Evolutionary conservation across 1,140 invertebrate genomes (phyloP), one percentile per base, ranked within the genome.

Genomic region (Idris sp.): DNA sequence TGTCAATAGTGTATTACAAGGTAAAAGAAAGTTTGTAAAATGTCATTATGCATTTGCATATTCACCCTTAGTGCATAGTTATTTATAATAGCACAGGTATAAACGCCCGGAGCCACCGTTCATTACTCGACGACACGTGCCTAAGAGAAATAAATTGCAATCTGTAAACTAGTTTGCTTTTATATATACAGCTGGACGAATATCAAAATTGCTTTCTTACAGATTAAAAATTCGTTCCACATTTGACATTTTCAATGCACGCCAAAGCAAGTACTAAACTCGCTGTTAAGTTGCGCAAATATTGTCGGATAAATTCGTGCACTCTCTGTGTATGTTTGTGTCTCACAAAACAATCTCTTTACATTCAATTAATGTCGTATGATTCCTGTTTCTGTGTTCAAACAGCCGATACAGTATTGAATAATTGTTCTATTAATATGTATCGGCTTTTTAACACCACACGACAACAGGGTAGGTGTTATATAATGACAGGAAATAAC

Each of bases 91-190:
- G 18, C 38, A 19, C 28, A 36, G 58, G 16, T 38, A 46, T 71
- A 62, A 72, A 64, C 58, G 71, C 75, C 43, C n/a, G 46, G 43
- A 36, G 74, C 68, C 5, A 61, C 35, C 67, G 61, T 67, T 72
- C 61, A 72, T 76, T 76, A 72, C 74, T 43, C 54, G 58, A 69
- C 59, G 75, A 71, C 75, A 77, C 71, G 75, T 74, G 64, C 68
- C 62, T 48, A 35, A 59, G 51, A 64, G 53, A 73, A 59, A 77
- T 73, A 73, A 69, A 77, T 77, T 68, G 74, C 74, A 43, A 61
- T 71, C 61, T 58, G 38, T 68, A 72, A 76, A 76, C 74, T 54
- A 59, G 67, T 65, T 76, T 56, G 51, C 59, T 61, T 9, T 41
- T 33, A 19, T 40, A 28, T 22, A 44, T 38, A 36, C 15, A 11